phyloP scores from a whole-genome alignment of 2,797 vertebrate species.

The Dallia pectoralis region DNA sequence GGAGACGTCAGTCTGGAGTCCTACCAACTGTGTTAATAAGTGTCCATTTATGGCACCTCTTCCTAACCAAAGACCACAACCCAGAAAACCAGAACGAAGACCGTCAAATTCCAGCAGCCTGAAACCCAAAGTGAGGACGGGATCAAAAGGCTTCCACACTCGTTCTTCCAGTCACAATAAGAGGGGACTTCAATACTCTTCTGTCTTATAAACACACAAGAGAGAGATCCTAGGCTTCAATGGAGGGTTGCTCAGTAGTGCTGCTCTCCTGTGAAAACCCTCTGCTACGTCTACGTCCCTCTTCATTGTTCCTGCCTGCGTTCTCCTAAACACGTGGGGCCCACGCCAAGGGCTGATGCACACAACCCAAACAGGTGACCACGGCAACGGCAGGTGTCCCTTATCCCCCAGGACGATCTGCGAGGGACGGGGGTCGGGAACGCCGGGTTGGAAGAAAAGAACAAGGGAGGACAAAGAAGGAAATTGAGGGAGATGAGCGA shows the following conservation, averaged over 20 bases:
- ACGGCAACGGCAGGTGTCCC: slow-evolving; percentile 49
- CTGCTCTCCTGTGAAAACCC: slow-evolving; percentile 1
- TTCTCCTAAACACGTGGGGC: slow-evolving; percentile 27
- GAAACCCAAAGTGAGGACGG: slow-evolving; percentile 19
- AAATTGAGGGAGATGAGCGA: slow-evolving; percentile 7
- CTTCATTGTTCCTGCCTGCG: slow-evolving; percentile 17
- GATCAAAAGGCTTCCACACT: slow-evolving; percentile 22
- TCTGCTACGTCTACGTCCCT: slow-evolving; percentile 34
- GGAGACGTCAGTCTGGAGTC: neutral
- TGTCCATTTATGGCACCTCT: slow-evolving; percentile 50
- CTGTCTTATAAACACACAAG: slow-evolving; percentile 35
- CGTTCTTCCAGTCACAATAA: slow-evolving; percentile 62
- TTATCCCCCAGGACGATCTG: slow-evolving; percentile 42
- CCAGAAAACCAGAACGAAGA: slow-evolving; percentile 15
- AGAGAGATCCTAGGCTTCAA: slow-evolving; percentile 34
- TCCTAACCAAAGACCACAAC: slow-evolving; percentile 33
- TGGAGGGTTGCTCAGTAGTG: slow-evolving; percentile 36
- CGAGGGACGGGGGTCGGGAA: slow-evolving; percentile 15
- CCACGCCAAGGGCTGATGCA: slow-evolving; percentile 5
- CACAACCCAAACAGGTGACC: slow-evolving; percentile 49
- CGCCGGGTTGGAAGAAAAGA: slow-evolving; percentile 27
- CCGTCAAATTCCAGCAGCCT: neutral
- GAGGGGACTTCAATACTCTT: slow-evolving; percentile 36
- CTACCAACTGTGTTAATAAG: slow-evolving; percentile 42
- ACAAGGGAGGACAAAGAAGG: slow-evolving; percentile 8